Percentiles rank a stretch among this genome's conserved stretches.
Conservation (phyloP, 2,888 invertebrate genomes). For the Gastrophysa polygoni region DNA sequence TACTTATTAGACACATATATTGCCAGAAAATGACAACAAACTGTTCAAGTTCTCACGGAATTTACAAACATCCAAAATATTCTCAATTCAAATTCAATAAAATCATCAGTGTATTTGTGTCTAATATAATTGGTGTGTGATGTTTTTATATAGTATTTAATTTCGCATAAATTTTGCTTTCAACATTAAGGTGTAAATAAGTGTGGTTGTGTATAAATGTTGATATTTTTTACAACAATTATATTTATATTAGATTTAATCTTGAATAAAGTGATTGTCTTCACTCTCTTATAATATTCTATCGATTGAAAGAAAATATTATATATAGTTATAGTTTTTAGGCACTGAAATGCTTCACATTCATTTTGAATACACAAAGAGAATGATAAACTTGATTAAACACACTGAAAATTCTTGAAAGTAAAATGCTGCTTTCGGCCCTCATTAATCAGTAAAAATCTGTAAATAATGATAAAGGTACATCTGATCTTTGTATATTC, state of each 20-base stretch:
- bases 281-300: slow-evolving; percentile 9
- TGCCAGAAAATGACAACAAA: not conserved
- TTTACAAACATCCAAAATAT: not conserved
- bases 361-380: slow-evolving; percentile 21
- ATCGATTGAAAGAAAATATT: slow-evolving; percentile 13
- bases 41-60: not conserved
- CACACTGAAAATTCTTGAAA: not conserved
- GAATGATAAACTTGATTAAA: not conserved
- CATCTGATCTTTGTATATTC: slow-evolving; percentile 13
- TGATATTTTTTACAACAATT: slow-evolving; percentile 50
- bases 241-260: slow-evolving; percentile 27
- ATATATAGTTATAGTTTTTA: slow-evolving; percentile 27
- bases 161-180: slow-evolving; percentile 10
- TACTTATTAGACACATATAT: slow-evolving; percentile 5
- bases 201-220: slow-evolving; percentile 52
- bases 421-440: not conserved
- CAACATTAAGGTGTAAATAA: slow-evolving; percentile 41
- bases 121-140: slow-evolving; percentile 1
- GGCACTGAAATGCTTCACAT: slow-evolving; percentile 52
- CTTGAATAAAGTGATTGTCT: not conserved
- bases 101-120: too few relatives aligned
- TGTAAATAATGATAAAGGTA: slow-evolving; percentile 5
- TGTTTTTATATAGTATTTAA: slow-evolving; percentile 5
- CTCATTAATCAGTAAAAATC: not conserved
- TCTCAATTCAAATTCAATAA: not conserved